Conservation (phyloP, 2,797 vertebrate species). For the Micromesistius poutassou region DNA sequence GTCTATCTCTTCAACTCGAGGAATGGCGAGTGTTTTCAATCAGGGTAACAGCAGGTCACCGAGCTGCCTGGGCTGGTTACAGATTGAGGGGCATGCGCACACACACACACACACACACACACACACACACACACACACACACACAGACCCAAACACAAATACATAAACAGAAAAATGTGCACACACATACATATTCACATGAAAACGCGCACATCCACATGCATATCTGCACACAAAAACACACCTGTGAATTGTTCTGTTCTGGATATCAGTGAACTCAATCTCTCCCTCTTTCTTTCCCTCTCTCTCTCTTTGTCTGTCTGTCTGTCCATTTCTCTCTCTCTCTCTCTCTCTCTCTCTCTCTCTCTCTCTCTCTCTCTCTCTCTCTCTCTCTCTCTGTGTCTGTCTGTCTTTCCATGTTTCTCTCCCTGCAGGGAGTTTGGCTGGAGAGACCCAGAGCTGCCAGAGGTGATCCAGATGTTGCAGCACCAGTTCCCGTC, state of each 20-base stretch:
- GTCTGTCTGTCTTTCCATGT: neutral
- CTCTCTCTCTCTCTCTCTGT: conserved; percentile 26
- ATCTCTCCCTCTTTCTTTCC: neutral
- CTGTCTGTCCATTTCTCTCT: neutral
- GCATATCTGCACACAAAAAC: conserved; percentile 14
- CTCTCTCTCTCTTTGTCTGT: neutral
- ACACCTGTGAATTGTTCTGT: neutral
- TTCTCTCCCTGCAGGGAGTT: conserved; percentile 83
- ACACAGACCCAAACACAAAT: conserved; percentile 2
- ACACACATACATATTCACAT: conserved; percentile 21
- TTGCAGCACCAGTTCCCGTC: conserved; percentile 98
- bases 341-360: conserved; percentile 18
- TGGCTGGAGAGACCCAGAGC: conserved; percentile 97
- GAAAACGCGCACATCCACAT: conserved; percentile 6
- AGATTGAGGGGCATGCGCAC: neutral
- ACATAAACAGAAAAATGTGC: neutral
- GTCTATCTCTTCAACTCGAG: neutral
- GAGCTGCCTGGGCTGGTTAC: conserved; percentile 34
- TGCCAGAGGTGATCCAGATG: conserved; percentile 99
- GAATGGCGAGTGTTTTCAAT: neutral
- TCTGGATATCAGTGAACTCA: no score
- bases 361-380: conserved; percentile 5
- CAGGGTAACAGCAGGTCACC: neutral
- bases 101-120: neutral
- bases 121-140: conserved; percentile 21